Base-by-base conservation (phyloP, 2,888 invertebrate genomes). In the Synanthedon formicaeformis region DNA sequence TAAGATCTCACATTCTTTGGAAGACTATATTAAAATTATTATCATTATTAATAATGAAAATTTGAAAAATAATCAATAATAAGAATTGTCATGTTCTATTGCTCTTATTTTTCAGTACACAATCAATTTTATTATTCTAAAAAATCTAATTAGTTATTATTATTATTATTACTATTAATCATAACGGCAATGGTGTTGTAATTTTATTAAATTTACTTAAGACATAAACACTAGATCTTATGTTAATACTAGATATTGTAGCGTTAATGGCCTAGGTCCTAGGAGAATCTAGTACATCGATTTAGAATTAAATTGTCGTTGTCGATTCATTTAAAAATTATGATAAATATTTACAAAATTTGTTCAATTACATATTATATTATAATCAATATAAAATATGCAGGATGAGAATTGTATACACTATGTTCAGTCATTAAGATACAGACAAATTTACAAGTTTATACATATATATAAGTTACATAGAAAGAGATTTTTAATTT, bases 241-340 rank as follows among this genome's bases (percentile, higher is more conserved):
- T 54, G 56, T 54, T 53, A 57, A 18, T 54, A 50, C 58, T 56
- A 53, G 56, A 56, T 55, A 65, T 72, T 70, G 67, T 67, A 23
- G 23, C 23, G 23, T 74, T 74, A 58, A 58, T 62, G 23, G 4
- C 23, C 59, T 59, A 65, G 34, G 23, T 4, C 23, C 59, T 59
- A 65, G 34, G 65, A 56, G 58, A 73, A 64, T 74, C 76, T 81
- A 81, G 63, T 77, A 82, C 76, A 81, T 62, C 72, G 64, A 85
- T 86, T 87, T 87, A 87, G 86, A 87, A 87, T 86, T 82, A 86
- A 76, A 69, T 82, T 78, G 77, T 87, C 85, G 86, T 87, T 84
- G 86, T 85, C 76, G 71, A 77, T 75, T 72, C 70, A 66, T 73
- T 53, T 51, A 54, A 51, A 68, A 71, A 60, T 65, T 63, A 62